Conservation (phyloP, 2,888 invertebrate species). For the Stenurella melanura region DNA sequence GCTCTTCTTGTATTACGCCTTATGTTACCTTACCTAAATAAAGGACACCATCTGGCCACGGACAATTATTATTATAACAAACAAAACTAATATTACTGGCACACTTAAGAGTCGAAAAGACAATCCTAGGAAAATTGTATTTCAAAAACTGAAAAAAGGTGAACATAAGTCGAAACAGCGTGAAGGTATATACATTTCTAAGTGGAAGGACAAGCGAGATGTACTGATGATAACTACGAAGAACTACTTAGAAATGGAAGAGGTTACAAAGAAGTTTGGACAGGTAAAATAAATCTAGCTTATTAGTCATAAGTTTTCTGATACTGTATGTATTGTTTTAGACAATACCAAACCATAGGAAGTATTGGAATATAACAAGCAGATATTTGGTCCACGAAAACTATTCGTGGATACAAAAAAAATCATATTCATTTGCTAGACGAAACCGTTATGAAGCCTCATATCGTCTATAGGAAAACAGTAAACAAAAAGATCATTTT, state of each 20-base stretch:
- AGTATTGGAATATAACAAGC: background rate
- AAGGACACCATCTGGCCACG: no score
- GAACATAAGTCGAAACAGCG: background rate
- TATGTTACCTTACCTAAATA: no score
- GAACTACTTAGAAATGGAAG: no score
- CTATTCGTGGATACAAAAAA: background rate
- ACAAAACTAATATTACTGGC: background rate
- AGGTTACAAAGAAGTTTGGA: no score
- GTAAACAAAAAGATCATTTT: background rate
- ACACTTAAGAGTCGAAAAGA: background rate
- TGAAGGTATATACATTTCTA: background rate
- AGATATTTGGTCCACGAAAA: background rate
- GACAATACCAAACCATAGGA: no score
- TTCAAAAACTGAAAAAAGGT: background rate
- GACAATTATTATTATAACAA: no score
- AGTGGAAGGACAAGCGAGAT: background rate
- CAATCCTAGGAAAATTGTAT: background rate
- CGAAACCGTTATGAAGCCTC: background rate
- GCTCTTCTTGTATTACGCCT: no score
- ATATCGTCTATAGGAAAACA: background rate
- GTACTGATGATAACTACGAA: constrained; percentile 2
- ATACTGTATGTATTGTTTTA: no score
- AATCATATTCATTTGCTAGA: background rate
- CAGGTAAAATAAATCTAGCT: no score
- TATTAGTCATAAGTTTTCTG: no score